These are phyloP conservation scores for Passer montanus DNA, from an alignment of 2,113 vertebrate genomes.

Conservation along the genomic window DNA sequence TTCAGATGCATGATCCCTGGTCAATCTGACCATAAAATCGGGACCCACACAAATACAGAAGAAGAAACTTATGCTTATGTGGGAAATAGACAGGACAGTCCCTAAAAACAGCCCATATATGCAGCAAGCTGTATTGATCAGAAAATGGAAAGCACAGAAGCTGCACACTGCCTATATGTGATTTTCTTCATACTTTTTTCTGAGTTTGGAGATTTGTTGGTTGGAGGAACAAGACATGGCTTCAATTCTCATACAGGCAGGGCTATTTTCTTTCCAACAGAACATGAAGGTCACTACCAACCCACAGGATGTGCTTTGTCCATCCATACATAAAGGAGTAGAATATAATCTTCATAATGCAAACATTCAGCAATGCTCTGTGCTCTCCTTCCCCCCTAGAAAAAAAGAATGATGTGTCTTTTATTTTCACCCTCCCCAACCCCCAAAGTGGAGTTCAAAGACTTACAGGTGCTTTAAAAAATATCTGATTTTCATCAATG, in stretches of 20 bases:
- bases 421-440: not conserved
- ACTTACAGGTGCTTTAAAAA: conserved; percentile 29
- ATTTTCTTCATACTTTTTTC: not conserved
- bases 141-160: not conserved
- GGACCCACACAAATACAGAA: not conserved
- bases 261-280: fast-evolving
- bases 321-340: not conserved
- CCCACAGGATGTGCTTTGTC: not conserved
- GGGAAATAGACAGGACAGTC: not conserved
- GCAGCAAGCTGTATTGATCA: not conserved
- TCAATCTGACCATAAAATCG: not conserved
- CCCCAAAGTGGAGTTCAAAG: conserved; percentile 4
- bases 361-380: not conserved
- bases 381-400: not conserved
- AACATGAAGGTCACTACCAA: not conserved
- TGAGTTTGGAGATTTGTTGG: not conserved
- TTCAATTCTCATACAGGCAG: not conserved
- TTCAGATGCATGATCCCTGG: not conserved
- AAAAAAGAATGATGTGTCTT: not conserved
- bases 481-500: conserved; percentile 19
- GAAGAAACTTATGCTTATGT: not conserved
- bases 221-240: not conserved
- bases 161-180: not conserved
- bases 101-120: fast-evolving
- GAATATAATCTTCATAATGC: not conserved